Conservation (phyloP, 1,140 invertebrate genomes). For the Chironomus tepperi region DNA sequence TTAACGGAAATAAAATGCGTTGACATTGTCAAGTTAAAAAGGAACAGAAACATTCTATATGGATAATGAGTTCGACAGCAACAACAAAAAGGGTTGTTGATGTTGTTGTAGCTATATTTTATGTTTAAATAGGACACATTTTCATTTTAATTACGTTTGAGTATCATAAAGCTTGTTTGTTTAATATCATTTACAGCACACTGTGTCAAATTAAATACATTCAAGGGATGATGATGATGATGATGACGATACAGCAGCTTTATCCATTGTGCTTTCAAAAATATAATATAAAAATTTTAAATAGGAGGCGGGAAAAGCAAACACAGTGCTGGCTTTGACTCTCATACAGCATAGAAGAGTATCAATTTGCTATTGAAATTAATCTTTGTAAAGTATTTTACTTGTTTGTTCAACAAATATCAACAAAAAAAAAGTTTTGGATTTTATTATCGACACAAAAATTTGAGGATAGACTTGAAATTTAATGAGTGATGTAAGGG, state of each 20-base stretch:
- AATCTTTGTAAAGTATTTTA: conserved; percentile 8
- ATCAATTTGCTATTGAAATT: conserved; percentile 22
- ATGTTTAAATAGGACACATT: conserved; percentile 19
- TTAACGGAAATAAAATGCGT: conserved; percentile 8
- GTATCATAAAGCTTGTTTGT: conserved; percentile 19
- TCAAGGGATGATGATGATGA: not conserved
- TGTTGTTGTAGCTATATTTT: not conserved
- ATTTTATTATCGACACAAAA: too few species aligned
- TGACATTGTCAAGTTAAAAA: conserved; percentile 15
- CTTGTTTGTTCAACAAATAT: conserved; percentile 9
- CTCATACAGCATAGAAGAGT: not conserved
- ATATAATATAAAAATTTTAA: too few species aligned
- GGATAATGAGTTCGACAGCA: not conserved
- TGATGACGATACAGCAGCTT: too few species aligned
- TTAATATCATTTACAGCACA: conserved; percentile 8
- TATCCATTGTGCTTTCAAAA: too few species aligned
- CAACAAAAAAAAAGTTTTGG: not conserved
- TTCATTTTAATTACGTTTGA: conserved; percentile 17
- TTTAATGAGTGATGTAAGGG: too few species aligned
- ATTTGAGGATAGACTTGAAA: too few species aligned
- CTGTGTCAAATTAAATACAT: conserved; percentile 13
- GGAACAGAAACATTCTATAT: not conserved
- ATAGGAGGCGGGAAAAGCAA: not conserved
- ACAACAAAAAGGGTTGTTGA: not conserved
- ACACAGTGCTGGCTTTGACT: not conserved